Evolutionary conservation across 2,888 invertebrate genomes (phyloP), one percentile per base, ranked within the genome.

Genomic region (Rhingia campestris): DNA sequence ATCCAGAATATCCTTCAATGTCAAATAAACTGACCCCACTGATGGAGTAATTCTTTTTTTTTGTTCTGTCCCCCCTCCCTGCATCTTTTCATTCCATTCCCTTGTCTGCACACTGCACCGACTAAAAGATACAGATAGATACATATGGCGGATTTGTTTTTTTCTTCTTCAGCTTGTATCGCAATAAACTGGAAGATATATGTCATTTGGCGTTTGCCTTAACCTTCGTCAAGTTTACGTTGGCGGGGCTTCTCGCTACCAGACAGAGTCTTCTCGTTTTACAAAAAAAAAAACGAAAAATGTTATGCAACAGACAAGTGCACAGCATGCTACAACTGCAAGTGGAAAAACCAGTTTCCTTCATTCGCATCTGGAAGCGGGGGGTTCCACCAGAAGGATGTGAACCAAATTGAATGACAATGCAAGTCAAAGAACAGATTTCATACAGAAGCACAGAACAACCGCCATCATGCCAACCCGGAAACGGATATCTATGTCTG

Each of bases 1-100:
- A 82, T 82, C 82, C 63, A 79, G 79, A 82, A 69, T 79, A 82
- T 82, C 82, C 79, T 82, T 82, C 82, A 82, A 82, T 79, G 79
- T 82, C 79, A 79, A 77, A 77, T 75, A 54, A 82, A 82, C 79
- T 74, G 72, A 73, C 73, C 67, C 67, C 51, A 67, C 64, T 79
- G 73, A 79, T 74, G 73, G 82, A 69, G 73, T 56, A 53, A 63
- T 37, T 59, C 41, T 79, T 51, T 69, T 54, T 2, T 22, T 22
- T 2, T 22, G 22, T 22, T n/a, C n/a, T n/a, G n/a, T n/a, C n/a
- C n/a, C 22, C 22, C 22, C 22, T 22, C 22, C 22, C 22, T 1
- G 22, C 22, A n/a, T 59, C 35, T 32, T 35, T 66, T 58, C 39
- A 12, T 58, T 30, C 35, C 35, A 53, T 58, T 47, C 58, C n/a